A percentile compares a stretch with the other conserved stretches of the same genome.
Evolutionary conservation across 2,888 invertebrate genomes (phyloP).

Genomic region (Seira musarum): DNA sequence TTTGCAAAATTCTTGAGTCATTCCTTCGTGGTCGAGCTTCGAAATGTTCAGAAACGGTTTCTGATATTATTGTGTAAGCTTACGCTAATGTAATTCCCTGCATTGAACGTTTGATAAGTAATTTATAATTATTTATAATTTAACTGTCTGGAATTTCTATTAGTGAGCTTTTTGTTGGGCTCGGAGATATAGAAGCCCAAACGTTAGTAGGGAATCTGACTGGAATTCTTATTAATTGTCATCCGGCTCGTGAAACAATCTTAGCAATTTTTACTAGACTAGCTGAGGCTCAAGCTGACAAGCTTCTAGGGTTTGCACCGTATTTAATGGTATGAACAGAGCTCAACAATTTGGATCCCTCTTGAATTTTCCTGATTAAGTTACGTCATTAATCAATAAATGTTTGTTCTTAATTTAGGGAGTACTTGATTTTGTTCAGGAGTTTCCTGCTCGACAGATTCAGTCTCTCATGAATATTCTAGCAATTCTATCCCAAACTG

Average conservation of each 20-base stretch:
- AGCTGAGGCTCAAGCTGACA: conserved; percentile 43
- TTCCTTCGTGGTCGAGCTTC: conserved; percentile 45
- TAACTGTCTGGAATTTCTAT: no score
- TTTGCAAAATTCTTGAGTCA: conserved; percentile 41
- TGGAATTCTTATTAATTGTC: conserved; percentile 44
- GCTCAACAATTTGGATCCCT: no score
- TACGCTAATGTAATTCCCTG: no score
- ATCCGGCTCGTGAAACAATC: conserved; percentile 43
- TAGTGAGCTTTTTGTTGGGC: conserved; percentile 53
- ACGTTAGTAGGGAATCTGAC: conserved; percentile 47
- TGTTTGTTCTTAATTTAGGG: no score
- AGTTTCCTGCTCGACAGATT: conserved; percentile 55
- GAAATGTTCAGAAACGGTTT: conserved; percentile 46
- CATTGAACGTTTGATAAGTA: no score
- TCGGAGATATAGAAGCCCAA: conserved; percentile 50
- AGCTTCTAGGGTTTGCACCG: conserved; percentile 53
- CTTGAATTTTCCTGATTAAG: no score
- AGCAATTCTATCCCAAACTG: conserved; percentile 57
- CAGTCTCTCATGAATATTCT: conserved; percentile 58
- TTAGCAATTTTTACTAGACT: conserved; percentile 55
- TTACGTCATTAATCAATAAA: no score
- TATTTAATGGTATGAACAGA: conserved; percentile 60
- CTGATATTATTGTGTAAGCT: conserved; percentile 37
- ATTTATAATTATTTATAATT: no score
- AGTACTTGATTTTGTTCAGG: conserved; percentile 46